Percentiles rank a stretch among this genome's conserved stretches.
Conservation (phyloP, 2,797 vertebrate genomes). For the Presbytis comata region DNA sequence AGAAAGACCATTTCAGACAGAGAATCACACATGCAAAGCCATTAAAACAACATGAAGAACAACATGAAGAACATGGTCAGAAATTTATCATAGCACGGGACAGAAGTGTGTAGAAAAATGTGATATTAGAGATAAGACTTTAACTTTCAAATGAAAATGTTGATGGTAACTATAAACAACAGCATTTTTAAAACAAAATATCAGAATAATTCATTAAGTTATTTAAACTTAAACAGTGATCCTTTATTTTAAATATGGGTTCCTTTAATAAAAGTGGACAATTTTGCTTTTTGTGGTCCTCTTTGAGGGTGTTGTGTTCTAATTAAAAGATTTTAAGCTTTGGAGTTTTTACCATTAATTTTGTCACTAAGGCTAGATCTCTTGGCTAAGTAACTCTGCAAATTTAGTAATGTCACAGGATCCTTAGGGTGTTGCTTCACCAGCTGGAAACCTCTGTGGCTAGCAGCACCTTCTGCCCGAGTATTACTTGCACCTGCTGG, state of each 20-base stretch:
- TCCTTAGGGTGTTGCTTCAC: too few species aligned
- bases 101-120: not conserved
- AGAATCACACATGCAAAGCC: not conserved
- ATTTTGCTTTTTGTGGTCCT: not conserved
- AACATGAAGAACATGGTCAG: not conserved
- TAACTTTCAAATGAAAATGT: not conserved
- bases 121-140: not conserved
- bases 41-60: not conserved
- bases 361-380: not conserved
- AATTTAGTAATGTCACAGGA: not conserved
- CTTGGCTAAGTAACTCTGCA: not conserved
- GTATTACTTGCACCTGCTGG: too few species aligned
- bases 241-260: not conserved
- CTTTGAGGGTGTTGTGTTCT: not conserved
- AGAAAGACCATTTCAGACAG: not conserved
- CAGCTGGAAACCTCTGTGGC: too few species aligned
- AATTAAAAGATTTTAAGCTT: not conserved
- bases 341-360: conserved; percentile 13
- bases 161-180: not conserved
- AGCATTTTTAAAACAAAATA: not conserved
- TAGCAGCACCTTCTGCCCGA: too few species aligned
- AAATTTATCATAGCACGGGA: not conserved
- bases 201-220: not conserved
- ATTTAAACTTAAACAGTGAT: not conserved
- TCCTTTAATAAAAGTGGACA: not conserved